phyloP scores from a whole-genome alignment of 2,888 invertebrate species.

The Rhagophthalmus giganteus region DNA sequence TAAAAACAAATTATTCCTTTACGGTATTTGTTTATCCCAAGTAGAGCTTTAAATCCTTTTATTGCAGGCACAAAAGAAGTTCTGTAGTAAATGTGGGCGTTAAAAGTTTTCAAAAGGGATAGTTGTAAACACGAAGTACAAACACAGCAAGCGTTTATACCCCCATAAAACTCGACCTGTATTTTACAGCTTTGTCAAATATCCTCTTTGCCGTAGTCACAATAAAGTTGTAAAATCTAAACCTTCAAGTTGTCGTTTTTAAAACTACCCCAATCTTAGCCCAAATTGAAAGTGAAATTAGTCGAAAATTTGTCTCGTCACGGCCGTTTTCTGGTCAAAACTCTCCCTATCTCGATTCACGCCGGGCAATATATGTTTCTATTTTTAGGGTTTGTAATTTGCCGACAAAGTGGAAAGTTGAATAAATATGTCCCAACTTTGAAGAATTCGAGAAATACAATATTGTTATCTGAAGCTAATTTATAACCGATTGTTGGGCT shows the following conservation, averaged over 20 bases:
- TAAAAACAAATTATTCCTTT: not conserved
- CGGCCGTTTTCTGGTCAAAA: not conserved
- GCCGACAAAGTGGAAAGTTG: too few species aligned
- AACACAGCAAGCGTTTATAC: conserved; percentile 15
- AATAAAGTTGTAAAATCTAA: conserved; percentile 18
- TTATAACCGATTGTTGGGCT: too few species aligned
- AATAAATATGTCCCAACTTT: too few species aligned
- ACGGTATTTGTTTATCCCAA: conserved; percentile 15
- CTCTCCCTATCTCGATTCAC: too few species aligned
- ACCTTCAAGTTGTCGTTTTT: conserved; percentile 14
- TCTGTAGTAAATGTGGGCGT: conserved; percentile 14
- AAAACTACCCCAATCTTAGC: conserved; percentile 3
- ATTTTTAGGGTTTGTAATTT: too few species aligned
- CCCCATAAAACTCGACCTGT: conserved; percentile 23
- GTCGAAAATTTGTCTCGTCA: conserved; percentile 8
- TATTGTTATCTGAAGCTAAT: too few species aligned
- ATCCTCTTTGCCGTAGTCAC: conserved; percentile 8
- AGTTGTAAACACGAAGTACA: conserved; percentile 20
- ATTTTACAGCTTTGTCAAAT: conserved; percentile 19
- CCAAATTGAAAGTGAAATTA: conserved; percentile 17
- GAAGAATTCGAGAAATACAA: too few species aligned
- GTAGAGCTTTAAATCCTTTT: conserved; percentile 12
- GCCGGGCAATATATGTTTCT: too few species aligned
- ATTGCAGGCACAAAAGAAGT: conserved; percentile 14
- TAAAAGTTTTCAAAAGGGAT: conserved; percentile 20